These are phyloP conservation scores for Sarcophaga carnaria DNA, from an alignment of 2,888 invertebrate genomes.

Conservation along the genomic window DNA sequence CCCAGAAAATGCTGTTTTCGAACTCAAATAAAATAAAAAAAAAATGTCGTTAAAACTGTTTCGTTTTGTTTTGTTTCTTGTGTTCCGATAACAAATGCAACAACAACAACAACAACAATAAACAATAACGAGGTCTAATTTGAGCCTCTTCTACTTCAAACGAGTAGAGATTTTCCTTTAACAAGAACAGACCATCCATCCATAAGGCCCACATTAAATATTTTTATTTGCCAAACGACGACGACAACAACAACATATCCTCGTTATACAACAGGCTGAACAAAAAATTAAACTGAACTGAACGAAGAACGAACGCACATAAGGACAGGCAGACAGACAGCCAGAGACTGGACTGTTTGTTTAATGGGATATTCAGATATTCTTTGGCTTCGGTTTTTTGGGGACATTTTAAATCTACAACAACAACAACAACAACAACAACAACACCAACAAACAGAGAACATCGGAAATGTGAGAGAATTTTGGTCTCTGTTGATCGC, in stretches of 20 bases:
- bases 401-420: slow-evolving; percentile 59
- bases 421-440: too few species aligned
- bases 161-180: slow-evolving; percentile 11
- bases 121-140: neutral
- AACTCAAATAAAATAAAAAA: slow-evolving; percentile 40
- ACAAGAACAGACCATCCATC: slow-evolving; percentile 14
- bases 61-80: slow-evolving; percentile 43
- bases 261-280: too few species aligned
- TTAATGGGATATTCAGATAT: slow-evolving; percentile 58
- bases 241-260: neutral
- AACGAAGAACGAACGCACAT: too few species aligned
- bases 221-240: slow-evolving; percentile 16
- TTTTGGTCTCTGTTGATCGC: too few species aligned
- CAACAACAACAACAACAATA: neutral
- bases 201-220: neutral
- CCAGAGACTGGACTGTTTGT: too few species aligned
- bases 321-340: too few species aligned
- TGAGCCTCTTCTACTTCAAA: slow-evolving; percentile 17
- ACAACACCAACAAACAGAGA: too few species aligned
- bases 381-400: slow-evolving; percentile 15
- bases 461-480: too few species aligned
- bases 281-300: too few species aligned
- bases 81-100: slow-evolving; percentile 51
- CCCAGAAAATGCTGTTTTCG: slow-evolving; percentile 59
- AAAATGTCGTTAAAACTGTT: slow-evolving; percentile 64